Conservation (phyloP, 2,888 invertebrate species). For the Lissocephala sabroskyi region DNA sequence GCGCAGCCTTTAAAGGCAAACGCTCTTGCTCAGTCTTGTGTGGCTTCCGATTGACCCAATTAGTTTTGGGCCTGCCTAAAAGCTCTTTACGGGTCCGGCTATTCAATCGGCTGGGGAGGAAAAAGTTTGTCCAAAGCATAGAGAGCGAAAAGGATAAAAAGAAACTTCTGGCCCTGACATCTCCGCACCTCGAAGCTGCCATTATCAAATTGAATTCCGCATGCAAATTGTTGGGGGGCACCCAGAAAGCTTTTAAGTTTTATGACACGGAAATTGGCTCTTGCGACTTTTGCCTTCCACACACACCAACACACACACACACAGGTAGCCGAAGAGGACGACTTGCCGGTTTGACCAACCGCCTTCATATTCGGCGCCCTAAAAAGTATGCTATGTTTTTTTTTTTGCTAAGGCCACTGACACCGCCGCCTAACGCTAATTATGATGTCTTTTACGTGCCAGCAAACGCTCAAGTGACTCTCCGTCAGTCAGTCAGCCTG, state of each 20-base stretch:
- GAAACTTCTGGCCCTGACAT: neutral
- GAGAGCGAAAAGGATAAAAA: neutral
- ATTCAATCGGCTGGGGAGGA: slow-evolving; percentile 29
- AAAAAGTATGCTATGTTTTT: neutral
- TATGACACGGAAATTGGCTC: slow-evolving; percentile 65
- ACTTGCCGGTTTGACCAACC: slow-evolving; percentile 17
- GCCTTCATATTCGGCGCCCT: slow-evolving; percentile 8
- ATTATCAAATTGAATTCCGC: slow-evolving; percentile 59
- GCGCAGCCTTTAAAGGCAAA: slow-evolving; percentile 21
- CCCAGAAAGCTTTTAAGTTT: slow-evolving; percentile 65
- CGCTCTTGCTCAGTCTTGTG: neutral
- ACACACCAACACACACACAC: neutral
- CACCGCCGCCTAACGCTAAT: slow-evolving; percentile 38
- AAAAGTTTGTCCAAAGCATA: slow-evolving; percentile 21
- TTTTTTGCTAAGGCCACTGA: neutral
- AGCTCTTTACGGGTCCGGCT: slow-evolving; percentile 25
- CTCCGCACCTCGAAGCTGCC: slow-evolving; percentile 21
- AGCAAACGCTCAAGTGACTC: slow-evolving; percentile 58
- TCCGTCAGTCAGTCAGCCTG: no score
- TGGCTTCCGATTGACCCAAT: slow-evolving; percentile 44
- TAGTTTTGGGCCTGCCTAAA: slow-evolving; percentile 16
- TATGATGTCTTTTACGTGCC: slow-evolving; percentile 64
- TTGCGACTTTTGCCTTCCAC: neutral
- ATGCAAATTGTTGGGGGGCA: slow-evolving; percentile 53
- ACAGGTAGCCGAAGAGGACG: no score